Base-by-base conservation (phyloP, 92 coral and sea anemone genomes). In the Pocillopora grandis region DNA sequence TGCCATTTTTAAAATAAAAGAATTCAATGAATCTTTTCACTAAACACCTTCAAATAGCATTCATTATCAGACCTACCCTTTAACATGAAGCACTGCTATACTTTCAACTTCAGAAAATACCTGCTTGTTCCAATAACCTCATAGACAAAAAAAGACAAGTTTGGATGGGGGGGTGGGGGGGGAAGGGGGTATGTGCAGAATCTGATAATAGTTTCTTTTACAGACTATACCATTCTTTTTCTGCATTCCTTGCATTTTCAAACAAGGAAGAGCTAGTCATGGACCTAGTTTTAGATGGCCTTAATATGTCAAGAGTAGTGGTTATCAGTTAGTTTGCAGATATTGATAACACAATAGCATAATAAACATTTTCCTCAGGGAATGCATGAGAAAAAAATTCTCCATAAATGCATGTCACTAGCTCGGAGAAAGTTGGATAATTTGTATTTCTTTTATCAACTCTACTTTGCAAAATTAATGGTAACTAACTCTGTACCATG, bases 271-370 rank as follows among this genome's bases (percentile, higher is more conserved):
- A 27, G 14, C 76, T 52, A 69, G 16, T 68, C 75, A 21, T 67
- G 76, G 65, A 18, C 62, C 57, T 11, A 79, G 49, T 63, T 78
- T 52, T 72, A 78, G 37, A 72, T 78, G 61, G 71, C 72, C 60
- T 78, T 78, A 72, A 78, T 78, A 63, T 63, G 8, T 42, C 52
- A 78, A 78, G 63, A 15, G 63, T 78, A 48, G 82, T 78, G 82
- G 82, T 78, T 78, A 60, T 65, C 31, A 20, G 72, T 63, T 62
- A 63, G 64, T 63, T 42, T 35, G 18, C 23, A 37, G 72, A n/a
- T 42, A 78, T 19, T 78, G 62, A 64, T 63, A 61, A 78, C 64
- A 78, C 7, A 68, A 37, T 78, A 61, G 21, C 62, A 49, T 9
- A 8, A 65, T 63, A 37, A 48, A 63, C 62, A n/a, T 36, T 78